A percentile compares a stretch with the other conserved stretches of the same genome.
These are phyloP conservation scores for Sturmia bella DNA, from an alignment of 2,888 invertebrate genomes.

Conservation along the genomic window DNA sequence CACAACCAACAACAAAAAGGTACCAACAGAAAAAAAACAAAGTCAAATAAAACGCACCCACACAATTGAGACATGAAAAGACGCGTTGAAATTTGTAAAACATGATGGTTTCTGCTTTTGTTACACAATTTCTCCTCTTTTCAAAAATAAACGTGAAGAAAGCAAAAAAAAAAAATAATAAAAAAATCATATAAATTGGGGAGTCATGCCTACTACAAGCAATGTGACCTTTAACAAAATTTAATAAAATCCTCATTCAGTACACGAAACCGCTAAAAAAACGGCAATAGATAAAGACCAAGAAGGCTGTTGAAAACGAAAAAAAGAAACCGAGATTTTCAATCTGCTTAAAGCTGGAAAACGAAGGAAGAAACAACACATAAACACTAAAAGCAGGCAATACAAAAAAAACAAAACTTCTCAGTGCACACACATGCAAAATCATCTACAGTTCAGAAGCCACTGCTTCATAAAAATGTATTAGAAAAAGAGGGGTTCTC, in stretches of 20 bases:
- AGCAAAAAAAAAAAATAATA: constrained; percentile 8
- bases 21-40: constrained; percentile 17
- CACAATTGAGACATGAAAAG: constrained; percentile 67
- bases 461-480: constrained; percentile 46
- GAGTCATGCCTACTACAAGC: constrained; percentile 27
- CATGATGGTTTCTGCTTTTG: constrained; percentile 59
- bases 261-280: constrained; percentile 14
- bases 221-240: constrained; percentile 61
- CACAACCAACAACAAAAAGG: constrained; percentile 25
- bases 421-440: constrained; percentile 14
- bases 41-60: constrained; percentile 63
- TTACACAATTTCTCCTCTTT: constrained; percentile 63
- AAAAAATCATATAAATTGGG: too few species aligned
- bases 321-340: constrained; percentile 35
- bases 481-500: constrained; percentile 20
- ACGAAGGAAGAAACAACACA: constrained; percentile 7
- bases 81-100: constrained; percentile 69
- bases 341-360: constrained; percentile 31
- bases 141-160: constrained; percentile 1
- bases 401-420: constrained; percentile 26
- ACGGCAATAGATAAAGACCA: constrained; percentile 26
- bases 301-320: neutral
- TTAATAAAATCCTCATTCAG: constrained; percentile 33
- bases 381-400: constrained; percentile 57
- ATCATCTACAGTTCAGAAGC: constrained; percentile 58